Conservation (phyloP, 2,888 invertebrate species). For the Eristalis arbustorum region DNA sequence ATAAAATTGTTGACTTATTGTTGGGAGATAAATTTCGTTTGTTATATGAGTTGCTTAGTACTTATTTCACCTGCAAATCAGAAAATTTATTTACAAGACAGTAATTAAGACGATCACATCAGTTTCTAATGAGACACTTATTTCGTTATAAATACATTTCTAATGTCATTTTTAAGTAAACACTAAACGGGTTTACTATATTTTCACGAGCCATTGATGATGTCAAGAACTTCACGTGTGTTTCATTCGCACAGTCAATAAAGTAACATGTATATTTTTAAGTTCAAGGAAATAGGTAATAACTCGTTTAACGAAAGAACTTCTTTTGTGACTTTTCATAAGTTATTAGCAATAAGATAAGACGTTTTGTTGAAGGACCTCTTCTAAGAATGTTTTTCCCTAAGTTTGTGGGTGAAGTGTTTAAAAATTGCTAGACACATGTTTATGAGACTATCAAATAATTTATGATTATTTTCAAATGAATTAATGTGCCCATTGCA, state of each 20-base stretch:
- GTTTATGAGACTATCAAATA: too few relatives aligned
- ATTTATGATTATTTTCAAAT: too few relatives aligned
- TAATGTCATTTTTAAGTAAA: constrained; percentile 5
- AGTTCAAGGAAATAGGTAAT: constrained; percentile 8
- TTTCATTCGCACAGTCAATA: constrained; percentile 32
- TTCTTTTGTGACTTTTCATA: too few relatives aligned
- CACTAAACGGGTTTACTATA: constrained; percentile 16
- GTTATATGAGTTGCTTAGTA: not conserved
- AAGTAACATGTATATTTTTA: constrained; percentile 41
- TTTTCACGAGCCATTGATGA: constrained; percentile 46
- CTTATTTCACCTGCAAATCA: not conserved
- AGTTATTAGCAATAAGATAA: too few relatives aligned
- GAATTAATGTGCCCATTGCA: too few relatives aligned
- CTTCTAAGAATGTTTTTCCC: too few relatives aligned
- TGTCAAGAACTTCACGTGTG: constrained; percentile 25
- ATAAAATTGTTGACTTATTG: not conserved
- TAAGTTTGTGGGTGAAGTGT: too few relatives aligned
- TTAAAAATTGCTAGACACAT: too few relatives aligned
- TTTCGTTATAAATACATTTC: not conserved
- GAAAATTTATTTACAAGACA: constrained; percentile 2
- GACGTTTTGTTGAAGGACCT: too few relatives aligned
- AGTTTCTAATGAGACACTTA: not conserved
- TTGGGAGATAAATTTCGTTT: not conserved
- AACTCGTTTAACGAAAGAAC: constrained; percentile 18
- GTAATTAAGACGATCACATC: not conserved